Percentiles rank a stretch among this genome's conserved stretches.
Evolutionary conservation across 2,797 vertebrate genomes (phyloP).

Genomic region (Todus mexicanus): DNA sequence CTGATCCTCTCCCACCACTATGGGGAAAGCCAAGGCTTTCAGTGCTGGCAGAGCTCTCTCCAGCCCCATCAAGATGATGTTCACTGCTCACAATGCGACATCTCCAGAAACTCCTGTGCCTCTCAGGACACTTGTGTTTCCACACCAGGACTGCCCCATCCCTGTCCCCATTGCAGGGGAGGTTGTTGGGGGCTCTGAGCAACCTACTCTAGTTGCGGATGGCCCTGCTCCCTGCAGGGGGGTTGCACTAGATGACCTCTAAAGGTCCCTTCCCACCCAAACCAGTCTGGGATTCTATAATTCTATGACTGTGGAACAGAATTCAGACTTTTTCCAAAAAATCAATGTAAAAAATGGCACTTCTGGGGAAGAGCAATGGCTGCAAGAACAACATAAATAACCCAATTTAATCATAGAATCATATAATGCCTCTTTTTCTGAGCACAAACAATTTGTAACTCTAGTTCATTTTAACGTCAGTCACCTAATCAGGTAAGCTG

Average conservation of each 20-base stretch:
- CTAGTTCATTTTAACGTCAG: not conserved
- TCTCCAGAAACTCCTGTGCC: too few species aligned
- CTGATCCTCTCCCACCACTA: not conserved
- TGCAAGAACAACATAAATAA: fast-evolving
- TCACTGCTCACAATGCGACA: not conserved
- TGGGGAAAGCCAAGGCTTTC: not conserved
- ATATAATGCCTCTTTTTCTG: not conserved
- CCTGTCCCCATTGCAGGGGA: too few species aligned
- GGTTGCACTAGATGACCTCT: not conserved
- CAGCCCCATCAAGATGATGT: not conserved
- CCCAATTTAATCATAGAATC: too few species aligned
- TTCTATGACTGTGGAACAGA: not conserved
- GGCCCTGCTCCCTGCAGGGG: too few species aligned
- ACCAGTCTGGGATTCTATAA: not conserved
- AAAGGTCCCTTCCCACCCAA: not conserved
- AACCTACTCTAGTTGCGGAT: too few species aligned
- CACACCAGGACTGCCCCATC: not conserved
- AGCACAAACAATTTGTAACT: not conserved
- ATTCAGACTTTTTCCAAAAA: not conserved
- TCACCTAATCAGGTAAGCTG: not conserved
- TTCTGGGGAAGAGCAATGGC: not conserved
- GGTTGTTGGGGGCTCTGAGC: too few species aligned
- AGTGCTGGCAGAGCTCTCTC: not conserved
- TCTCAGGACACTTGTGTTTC: not conserved
- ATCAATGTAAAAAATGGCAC: fast-evolving